Conservation (phyloP, 2,113 vertebrate species). For the Pogona vitticeps region DNA sequence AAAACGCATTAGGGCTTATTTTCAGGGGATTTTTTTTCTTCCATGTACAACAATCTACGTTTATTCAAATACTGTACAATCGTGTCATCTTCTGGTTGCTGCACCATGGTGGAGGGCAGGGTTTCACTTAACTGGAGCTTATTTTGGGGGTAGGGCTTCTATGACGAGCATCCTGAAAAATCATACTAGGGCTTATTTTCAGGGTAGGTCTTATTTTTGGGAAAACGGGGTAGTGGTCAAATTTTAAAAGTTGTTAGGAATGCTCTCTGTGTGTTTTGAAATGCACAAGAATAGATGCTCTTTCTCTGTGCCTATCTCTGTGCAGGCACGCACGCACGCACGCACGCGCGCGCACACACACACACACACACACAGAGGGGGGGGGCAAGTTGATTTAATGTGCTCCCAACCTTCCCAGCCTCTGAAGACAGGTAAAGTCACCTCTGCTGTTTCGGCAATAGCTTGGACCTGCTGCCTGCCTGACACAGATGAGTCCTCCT, state of each 20-base stretch:
- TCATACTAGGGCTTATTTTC: no score
- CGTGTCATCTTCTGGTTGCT: no score
- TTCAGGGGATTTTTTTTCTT: no score
- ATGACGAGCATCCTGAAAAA: no score
- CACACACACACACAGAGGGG: background rate
- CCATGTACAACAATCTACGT: no score
- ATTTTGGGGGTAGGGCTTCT: no score
- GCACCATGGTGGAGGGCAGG: no score
- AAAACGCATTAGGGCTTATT: no score
- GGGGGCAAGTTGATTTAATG: conserved; percentile 17
- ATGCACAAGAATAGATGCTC: background rate
- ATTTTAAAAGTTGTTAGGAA: background rate
- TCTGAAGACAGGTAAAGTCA: conserved; percentile 22
- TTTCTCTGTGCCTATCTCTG: background rate
- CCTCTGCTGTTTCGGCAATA: background rate
- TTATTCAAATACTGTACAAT: no score
- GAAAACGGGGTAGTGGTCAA: background rate
- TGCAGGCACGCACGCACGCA: background rate
- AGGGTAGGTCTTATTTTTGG: no score
- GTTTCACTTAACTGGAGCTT: no score
- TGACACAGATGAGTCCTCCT: background rate
- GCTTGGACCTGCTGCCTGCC: background rate
- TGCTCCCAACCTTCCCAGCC: background rate
- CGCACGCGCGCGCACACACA: background rate
- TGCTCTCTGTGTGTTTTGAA: background rate